A percentile compares a stretch with the other conserved stretches of the same genome.
Conservation (phyloP, 2,888 invertebrate genomes). For the Drosophila heteroneura region DNA sequence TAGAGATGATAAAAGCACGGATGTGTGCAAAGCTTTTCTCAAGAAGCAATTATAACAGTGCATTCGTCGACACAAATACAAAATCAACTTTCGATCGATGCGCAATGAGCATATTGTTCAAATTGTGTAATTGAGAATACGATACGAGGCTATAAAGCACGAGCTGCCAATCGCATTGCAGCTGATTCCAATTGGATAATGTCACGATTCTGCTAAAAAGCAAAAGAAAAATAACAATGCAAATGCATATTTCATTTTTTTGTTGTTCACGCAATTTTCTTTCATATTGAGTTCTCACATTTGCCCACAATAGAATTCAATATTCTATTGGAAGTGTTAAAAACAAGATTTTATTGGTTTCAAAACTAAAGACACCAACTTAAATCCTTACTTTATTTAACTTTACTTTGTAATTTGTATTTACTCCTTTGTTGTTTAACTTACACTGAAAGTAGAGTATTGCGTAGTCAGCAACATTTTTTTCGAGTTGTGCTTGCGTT, state of each 20-base stretch:
- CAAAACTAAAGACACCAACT: neutral
- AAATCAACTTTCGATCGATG: conserved; percentile 22
- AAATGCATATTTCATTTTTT: neutral
- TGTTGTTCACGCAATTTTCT: conserved; percentile 5
- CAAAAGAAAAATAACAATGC: neutral
- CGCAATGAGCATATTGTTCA: neutral
- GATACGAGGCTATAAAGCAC: conserved; percentile 19
- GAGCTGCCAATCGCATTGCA: conserved; percentile 15
- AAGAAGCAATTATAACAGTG: conserved; percentile 10
- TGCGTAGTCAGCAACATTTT: neutral
- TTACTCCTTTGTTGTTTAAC: neutral
- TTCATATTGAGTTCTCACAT: conserved; percentile 4
- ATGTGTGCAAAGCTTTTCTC: neutral
- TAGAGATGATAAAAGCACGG: neutral
- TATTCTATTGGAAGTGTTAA: neutral
- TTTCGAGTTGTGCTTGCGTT: conserved; percentile 11
- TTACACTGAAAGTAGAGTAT: neutral
- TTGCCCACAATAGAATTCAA: neutral
- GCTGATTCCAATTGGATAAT: conserved; percentile 30
- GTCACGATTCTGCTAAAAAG: neutral
- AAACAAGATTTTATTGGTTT: neutral
- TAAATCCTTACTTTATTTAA: neutral
- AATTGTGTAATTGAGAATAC: conserved; percentile 8
- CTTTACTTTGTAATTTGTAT: neutral
- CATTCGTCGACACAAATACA: conserved; percentile 3